Percentiles rank a stretch among this genome's conserved stretches.
phyloP scores from a whole-genome alignment of 1,140 invertebrate genomes.

The Penaeus chinensis region DNA sequence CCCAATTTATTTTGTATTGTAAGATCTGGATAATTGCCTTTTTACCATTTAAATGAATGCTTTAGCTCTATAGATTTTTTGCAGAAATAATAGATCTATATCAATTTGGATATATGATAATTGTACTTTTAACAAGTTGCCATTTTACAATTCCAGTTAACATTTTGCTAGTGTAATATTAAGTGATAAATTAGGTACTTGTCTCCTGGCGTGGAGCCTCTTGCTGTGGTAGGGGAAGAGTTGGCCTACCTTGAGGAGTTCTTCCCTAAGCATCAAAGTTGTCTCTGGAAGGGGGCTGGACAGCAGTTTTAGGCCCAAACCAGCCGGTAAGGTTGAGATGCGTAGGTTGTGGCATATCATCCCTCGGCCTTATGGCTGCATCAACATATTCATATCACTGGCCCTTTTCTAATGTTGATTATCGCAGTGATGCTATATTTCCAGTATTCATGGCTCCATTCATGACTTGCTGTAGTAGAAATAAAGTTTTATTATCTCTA shows the following conservation, averaged over 20 bases:
- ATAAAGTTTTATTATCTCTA: neutral
- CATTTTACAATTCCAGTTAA: conserved; percentile 13
- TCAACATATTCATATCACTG: conserved; percentile 39
- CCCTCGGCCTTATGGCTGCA: conserved; percentile 55
- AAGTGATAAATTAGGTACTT: conserved; percentile 29
- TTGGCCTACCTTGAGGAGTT: conserved; percentile 27
- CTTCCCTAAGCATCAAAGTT: conserved; percentile 56
- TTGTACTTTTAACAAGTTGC: conserved; percentile 6
- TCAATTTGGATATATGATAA: conserved; percentile 21
- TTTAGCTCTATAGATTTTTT: conserved; percentile 15
- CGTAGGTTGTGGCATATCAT: conserved; percentile 58
- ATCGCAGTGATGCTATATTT: conserved; percentile 12
- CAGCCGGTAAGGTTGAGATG: conserved; percentile 55
- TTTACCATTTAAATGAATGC: conserved; percentile 15
- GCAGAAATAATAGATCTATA: conserved; percentile 25
- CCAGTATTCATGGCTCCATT: conserved; percentile 13
- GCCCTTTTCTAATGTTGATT: conserved; percentile 14
- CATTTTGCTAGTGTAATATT: conserved; percentile 4
- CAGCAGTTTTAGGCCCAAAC: conserved; percentile 29
- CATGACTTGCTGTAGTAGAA: too few species aligned
- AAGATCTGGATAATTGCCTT: conserved; percentile 14
- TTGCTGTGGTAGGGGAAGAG: conserved; percentile 10
- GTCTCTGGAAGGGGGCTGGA: conserved; percentile 43
- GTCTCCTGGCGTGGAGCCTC: conserved; percentile 26
- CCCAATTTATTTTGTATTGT: conserved; percentile 30